Evolutionary conservation across 2,888 invertebrate genomes (phyloP).

Genomic region (Lepidonotus clava): DNA sequence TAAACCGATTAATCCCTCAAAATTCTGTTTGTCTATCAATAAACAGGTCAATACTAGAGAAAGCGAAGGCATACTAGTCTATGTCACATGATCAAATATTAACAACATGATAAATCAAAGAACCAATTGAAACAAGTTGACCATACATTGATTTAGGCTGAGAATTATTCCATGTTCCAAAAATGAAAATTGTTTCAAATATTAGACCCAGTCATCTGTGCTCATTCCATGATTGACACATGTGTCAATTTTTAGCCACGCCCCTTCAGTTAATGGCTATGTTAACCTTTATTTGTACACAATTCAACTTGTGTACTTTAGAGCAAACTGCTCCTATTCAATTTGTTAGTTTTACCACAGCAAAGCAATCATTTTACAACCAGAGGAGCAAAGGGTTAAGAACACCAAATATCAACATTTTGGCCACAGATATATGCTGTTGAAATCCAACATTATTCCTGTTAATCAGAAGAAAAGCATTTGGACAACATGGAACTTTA

Average conservation of each 20-base stretch:
- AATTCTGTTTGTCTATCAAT: no score
- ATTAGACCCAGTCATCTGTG: background rate
- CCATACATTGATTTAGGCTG: background rate
- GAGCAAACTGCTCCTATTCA: background rate
- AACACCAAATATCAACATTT: background rate
- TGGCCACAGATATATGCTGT: background rate
- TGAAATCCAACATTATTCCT: conserved; percentile 2
- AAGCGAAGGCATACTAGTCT: no score
- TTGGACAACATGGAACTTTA: no score
- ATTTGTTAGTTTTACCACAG: conserved; percentile 18
- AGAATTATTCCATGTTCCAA: no score
- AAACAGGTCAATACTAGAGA: no score
- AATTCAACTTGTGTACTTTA: background rate
- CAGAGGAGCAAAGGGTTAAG: background rate
- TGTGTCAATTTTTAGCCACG: background rate
- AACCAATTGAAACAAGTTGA: background rate
- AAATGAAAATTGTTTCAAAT: background rate
- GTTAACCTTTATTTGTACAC: background rate
- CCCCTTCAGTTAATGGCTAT: background rate
- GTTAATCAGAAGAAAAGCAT: no score
- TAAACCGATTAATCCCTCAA: no score
- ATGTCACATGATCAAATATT: no score
- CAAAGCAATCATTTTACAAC: background rate
- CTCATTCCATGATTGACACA: background rate
- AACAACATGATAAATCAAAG: background rate